Base-by-base conservation (phyloP, 1,140 invertebrate species). In the Hypothenemus hampei region DNA sequence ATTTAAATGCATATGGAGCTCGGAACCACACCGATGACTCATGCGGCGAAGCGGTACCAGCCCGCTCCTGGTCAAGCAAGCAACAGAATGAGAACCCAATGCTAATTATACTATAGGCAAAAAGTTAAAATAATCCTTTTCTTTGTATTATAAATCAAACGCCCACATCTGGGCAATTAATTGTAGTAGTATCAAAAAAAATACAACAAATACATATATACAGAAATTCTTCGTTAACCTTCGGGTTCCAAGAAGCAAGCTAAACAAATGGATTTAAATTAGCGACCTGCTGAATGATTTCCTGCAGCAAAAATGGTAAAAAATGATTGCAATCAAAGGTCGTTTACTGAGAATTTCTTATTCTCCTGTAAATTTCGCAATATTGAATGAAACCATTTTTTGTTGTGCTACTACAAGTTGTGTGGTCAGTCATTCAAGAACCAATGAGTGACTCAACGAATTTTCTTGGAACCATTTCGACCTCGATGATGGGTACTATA, bases 1-100 rank as follows among this genome's bases (percentile, higher is more conserved):
- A n/a, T n/a, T n/a, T n/a, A n/a, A n/a, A n/a, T n/a, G n/a, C n/a
- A 44, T 44, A 44, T 44, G 29, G 41, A 44, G 24, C 41, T 44
- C 23, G 41, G n/a, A n/a, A n/a, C n/a, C n/a, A 44, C 5, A 44
- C 24, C 3, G 24, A 44, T 44, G 41, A 44, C 22, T 44, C 41
- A 44, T 44, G n/a, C 41, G 21, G 24, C 8, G n/a, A 19, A 43
- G 40, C 16, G 41, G 41, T 44, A 44, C 41, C 41, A 44, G 41
- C 29, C 23, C 3, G 41, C 10, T 22, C 41, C 41, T 19, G 41
- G 41, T 44, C 11, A 44, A 44, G 23, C n/a, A 13, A 26, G 21
- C 11, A 44, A 15, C 24, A 44, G n/a, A 24, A n/a, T n/a, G n/a
- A n/a, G n/a, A n/a, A n/a, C n/a, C n/a, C n/a, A n/a, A n/a, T n/a